phyloP scores from a whole-genome alignment of 2,888 invertebrate genomes.

The Adelphocoris suturalis region DNA sequence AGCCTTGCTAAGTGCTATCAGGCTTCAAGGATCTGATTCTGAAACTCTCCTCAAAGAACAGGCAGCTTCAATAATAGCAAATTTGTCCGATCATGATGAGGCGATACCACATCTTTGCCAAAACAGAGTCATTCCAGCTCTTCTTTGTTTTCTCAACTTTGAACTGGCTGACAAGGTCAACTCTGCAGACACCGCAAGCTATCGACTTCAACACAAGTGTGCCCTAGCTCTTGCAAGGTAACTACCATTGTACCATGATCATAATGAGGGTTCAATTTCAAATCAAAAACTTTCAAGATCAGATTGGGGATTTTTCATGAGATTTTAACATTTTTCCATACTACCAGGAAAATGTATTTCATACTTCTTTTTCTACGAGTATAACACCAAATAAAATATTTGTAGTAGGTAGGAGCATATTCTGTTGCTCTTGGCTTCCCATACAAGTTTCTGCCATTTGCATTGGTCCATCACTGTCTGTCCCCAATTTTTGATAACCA shows the following conservation, averaged over 20 bases:
- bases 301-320: too few relatives aligned
- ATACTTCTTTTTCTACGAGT: too few relatives aligned
- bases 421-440: too few relatives aligned
- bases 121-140: conserved; percentile 62
- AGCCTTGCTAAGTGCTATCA: conserved; percentile 18
- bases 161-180: not conserved
- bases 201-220: conserved; percentile 60
- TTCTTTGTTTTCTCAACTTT: conserved; percentile 59
- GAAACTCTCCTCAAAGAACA: conserved; percentile 57
- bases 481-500: too few relatives aligned
- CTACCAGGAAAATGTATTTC: too few relatives aligned
- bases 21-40: conserved; percentile 51
- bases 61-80: conserved; percentile 56
- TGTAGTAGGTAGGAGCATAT: too few relatives aligned
- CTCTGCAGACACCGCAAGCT: conserved; percentile 43
- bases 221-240: conserved; percentile 62
- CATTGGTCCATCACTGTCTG: too few relatives aligned
- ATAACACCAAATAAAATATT: too few relatives aligned
- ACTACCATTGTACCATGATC: not conserved
- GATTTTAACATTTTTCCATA: too few relatives aligned
- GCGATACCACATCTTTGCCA: conserved; percentile 44
- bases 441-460: too few relatives aligned
- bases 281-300: too few relatives aligned
- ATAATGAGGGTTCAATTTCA: too few relatives aligned
- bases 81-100: conserved; percentile 39